Conservation (phyloP, 1,140 invertebrate species). For the Onthophagus taurus region DNA sequence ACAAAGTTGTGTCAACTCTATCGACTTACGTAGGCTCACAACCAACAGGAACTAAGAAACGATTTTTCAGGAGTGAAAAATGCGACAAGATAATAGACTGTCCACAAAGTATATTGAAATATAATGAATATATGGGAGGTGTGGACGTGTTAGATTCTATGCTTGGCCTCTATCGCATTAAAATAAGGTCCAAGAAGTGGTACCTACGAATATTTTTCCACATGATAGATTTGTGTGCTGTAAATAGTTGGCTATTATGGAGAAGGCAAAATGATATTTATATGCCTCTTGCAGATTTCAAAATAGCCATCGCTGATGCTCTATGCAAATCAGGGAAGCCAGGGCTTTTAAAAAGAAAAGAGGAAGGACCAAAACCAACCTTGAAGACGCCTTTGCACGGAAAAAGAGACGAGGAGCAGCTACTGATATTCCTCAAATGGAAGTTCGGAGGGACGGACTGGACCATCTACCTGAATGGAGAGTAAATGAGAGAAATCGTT, state of each 20-base stretch:
- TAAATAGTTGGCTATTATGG: slow-evolving; percentile 24
- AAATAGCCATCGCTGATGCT: no score
- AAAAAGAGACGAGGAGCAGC: no score
- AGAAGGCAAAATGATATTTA: slow-evolving; percentile 13
- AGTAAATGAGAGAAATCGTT: no score
- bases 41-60: neutral
- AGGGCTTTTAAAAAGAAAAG: no score
- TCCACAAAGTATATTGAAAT: neutral
- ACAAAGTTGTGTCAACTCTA: neutral
- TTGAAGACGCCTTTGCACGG: no score
- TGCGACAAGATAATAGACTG: neutral
- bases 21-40: neutral
- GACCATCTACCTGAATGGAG: no score
- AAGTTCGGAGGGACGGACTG: no score
- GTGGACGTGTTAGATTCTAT: slow-evolving; percentile 38
- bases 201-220: slow-evolving; percentile 28
- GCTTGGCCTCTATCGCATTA: slow-evolving; percentile 37
- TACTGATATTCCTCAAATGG: no score
- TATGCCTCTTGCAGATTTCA: no score
- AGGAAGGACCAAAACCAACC: no score
- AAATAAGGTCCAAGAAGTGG: slow-evolving; percentile 33
- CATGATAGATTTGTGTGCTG: slow-evolving; percentile 21
- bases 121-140: slow-evolving; percentile 20
- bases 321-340: no score
- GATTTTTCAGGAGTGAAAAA: slow-evolving; percentile 6